Percentiles rank a stretch among this genome's conserved stretches.
These are phyloP conservation scores for Stichodactyla helianthus DNA, from an alignment of 64 coral and sea anemone species.

Conservation along the genomic window DNA sequence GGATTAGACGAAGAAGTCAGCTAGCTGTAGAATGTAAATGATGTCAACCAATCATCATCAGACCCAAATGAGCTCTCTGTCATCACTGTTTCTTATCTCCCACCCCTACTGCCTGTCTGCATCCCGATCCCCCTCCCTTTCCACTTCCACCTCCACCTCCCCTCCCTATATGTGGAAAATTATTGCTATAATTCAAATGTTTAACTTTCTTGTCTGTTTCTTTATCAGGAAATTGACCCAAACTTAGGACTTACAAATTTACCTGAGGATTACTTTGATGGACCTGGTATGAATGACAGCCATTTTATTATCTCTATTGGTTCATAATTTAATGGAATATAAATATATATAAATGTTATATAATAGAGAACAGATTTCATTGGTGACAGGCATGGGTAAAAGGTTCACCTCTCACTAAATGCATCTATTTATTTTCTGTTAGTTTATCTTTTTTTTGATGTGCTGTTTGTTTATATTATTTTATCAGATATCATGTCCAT, in stretches of 20 bases:
- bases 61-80: too few species aligned
- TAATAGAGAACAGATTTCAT: too few species aligned
- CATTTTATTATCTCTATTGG: neutral
- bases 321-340: too few species aligned
- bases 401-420: too few species aligned
- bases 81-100: too few species aligned
- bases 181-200: neutral
- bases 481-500: conserved; percentile 80
- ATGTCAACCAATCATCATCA: too few species aligned
- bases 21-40: too few species aligned
- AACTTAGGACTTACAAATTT: conserved; percentile 92
- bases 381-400: too few species aligned
- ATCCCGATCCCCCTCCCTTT: neutral
- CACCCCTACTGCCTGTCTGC: neutral
- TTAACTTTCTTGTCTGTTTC: neutral
- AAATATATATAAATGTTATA: too few species aligned
- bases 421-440: too few species aligned
- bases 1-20: too few species aligned
- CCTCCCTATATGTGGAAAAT: too few species aligned
- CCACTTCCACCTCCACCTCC: neutral
- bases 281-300: conserved; percentile 50
- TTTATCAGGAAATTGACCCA: conserved; percentile 84
- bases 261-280: conserved; percentile 88
- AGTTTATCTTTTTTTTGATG: neutral
- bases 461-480: neutral